Evolutionary conservation across 2,888 invertebrate species (phyloP), one percentile per base, ranked within the genome.

Genomic region (Atherix ibis): DNA sequence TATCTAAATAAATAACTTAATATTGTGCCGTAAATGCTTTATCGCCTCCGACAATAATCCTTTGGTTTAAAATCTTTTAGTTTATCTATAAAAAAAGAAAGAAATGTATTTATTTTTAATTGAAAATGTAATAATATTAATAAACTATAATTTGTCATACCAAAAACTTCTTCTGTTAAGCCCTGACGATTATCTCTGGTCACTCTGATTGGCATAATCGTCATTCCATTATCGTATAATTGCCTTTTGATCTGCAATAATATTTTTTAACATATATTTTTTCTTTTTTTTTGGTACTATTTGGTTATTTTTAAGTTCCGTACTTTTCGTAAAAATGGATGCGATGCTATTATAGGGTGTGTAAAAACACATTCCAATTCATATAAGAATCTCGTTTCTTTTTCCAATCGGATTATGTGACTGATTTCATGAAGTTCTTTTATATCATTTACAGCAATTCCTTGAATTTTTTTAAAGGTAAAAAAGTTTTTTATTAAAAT

Each of bases 391-490:
- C 44, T 27, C n/a, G 43, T 43, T 30, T 46, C 46, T 31, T 46
- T 46, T 32, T 46, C 43, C 16, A 46, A 22, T 8, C 46, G 41
- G 15, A 44, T 43, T 2, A 61, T 32, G 34, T 44, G 41, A 32
- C 42, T 43, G 22, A 43, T 42, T 36, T 41, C 41, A 25, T 59
- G 48, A 56, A 64, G 36, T 14, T 40, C 37, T 27, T 46, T 44
- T 38, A 66, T 66, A 44, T 70, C 68, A 43, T 62, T 67, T 29
- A 70, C 69, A 18, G 69, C 68, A 38, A 70, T 48, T 37, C 68
- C 69, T 42, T 65, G 62, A 54, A 68, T 18, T 18, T 16, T n/a
- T 26, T 16, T 17, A 24, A 31, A 25, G 28, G 16, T 12, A 35
- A 31, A 26, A 18, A 16, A 30, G n/a, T n/a, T n/a, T n/a, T n/a